Conservation (phyloP, 2,113 vertebrate species). For the western clawed frog (Xenopus tropicalis) region DNA sequence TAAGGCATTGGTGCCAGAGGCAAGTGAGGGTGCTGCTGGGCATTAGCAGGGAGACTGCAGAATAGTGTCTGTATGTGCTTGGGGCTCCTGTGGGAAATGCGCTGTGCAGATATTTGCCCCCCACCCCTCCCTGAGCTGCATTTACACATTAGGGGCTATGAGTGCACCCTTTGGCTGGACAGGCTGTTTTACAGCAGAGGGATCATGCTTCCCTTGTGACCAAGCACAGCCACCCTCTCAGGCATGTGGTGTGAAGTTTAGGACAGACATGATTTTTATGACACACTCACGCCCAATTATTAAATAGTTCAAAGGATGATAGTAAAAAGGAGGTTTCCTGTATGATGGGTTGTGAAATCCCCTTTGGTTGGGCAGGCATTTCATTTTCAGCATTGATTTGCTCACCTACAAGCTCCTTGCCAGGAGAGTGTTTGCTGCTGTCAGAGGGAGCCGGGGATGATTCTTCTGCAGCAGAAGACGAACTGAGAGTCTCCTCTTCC, state of each 20-base stretch:
- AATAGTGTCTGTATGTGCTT: too few relatives aligned
- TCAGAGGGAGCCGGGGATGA: constrained; percentile 87
- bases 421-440: constrained; percentile 77
- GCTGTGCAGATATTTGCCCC: too few relatives aligned
- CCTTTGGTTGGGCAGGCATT: constrained; percentile 25
- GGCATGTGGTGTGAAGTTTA: constrained; percentile 53
- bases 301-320: constrained; percentile 72
- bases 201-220: constrained; percentile 44
- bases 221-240: constrained; percentile 26
- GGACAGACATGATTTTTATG: constrained; percentile 66
- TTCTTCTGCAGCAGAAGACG: constrained; percentile 84
- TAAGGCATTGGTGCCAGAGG: too few relatives aligned
- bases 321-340: constrained; percentile 58
- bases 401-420: constrained; percentile 85
- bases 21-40: too few relatives aligned
- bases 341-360: constrained; percentile 47
- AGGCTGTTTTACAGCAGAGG: constrained; percentile 28
- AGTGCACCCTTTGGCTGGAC: constrained; percentile 45
- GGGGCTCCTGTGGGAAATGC: too few relatives aligned
- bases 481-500: constrained; percentile 81
- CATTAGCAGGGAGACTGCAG: too few relatives aligned
- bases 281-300: constrained; percentile 69
- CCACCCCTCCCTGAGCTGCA: not conserved
- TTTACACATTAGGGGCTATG: not conserved
- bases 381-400: not conserved